Conservation (phyloP, 2,797 vertebrate species). For the Hydrocynus forskahlii region DNA sequence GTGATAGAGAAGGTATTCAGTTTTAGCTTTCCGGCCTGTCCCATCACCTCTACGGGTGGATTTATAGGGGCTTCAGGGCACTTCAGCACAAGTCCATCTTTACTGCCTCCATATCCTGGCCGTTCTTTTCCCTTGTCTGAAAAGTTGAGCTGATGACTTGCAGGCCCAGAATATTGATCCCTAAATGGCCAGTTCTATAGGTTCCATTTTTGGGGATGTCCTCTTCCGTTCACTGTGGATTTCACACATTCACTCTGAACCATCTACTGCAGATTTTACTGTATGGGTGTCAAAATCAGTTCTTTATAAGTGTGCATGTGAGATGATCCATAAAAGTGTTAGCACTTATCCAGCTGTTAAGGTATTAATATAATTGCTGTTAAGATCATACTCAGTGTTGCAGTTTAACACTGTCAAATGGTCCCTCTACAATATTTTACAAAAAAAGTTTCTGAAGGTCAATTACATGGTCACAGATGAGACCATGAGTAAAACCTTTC, state of each 20-base stretch:
- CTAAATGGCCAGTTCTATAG: conserved; percentile 64
- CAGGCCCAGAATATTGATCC: conserved; percentile 69
- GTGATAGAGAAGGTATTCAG: conserved; percentile 31
- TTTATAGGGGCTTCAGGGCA: conserved; percentile 60
- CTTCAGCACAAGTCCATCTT: conserved; percentile 64
- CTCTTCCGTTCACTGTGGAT: conserved; percentile 23
- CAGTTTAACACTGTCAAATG: background rate
- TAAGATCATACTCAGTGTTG: background rate
- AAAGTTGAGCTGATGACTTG: conserved; percentile 67
- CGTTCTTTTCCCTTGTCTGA: conserved; percentile 61
- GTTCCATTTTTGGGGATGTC: conserved; percentile 14
- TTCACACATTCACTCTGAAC: conserved; percentile 56
- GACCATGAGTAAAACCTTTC: background rate
- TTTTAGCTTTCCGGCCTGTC: conserved; percentile 33
- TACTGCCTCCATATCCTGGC: conserved; percentile 52
- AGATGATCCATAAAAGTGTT: conserved; percentile 2
- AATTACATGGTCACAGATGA: background rate
- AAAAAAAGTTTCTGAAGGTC: background rate
- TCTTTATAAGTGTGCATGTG: conserved; percentile 8
- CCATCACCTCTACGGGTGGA: conserved; percentile 43
- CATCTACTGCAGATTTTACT: background rate
- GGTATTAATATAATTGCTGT: background rate
- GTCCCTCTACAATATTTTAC: background rate
- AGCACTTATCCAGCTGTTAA: background rate
- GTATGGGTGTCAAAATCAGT: background rate